Base-by-base conservation (phyloP, 92 coral and sea anemone species). In the Palythoa grandis region DNA sequence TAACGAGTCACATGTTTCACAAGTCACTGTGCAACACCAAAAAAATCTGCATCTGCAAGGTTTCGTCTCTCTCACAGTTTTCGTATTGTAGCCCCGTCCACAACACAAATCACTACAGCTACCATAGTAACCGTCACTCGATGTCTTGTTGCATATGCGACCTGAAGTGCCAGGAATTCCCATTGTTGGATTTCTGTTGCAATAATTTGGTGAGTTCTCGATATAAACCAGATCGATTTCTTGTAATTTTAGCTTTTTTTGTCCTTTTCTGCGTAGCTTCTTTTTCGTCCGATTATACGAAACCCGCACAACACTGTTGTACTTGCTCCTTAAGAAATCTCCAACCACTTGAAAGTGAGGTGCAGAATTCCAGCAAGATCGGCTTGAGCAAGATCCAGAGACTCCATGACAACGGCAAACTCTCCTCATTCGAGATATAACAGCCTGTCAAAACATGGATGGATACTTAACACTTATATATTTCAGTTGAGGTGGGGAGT, bases 341-440 rank as follows among this genome's bases (percentile, higher is more conserved):
- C 98, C 98, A 37, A 96, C 87, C 77, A 84, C 87, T 7, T 70
- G 75, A 74, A 96, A 96, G 53, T 70, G 88, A 3, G 98, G 98
- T 69, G 92, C 86, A 5, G 92, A 87, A 39, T 88, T 79, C 94
- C 94, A 89, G 87, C 98, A 96, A 13, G 98, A 92, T 70, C 88
- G 88, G 17, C 92, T 76, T 8, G 98, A 85, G 65, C 98, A 94
- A 9, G 98, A 94, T 77, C 92, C 92, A 12, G 98, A 92, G 20
- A 94, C 95, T 48, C 98, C 98, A 75, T 96, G 98, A 72, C 98
- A 96, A 38, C 98, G 98, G 87, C 98, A 96, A n/a, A 77, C 94
- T 25, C 71, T 88, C 29, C 77, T 86, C 90, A 94, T 90, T 17
- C 91, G 74, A 38, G 88, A 69, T 29, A 82, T 91, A 15, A 92